A percentile compares a stretch with the other conserved stretches of the same genome.
Conservation (phyloP, 2,113 vertebrate genomes). For the Andinoacara biseriatus region DNA sequence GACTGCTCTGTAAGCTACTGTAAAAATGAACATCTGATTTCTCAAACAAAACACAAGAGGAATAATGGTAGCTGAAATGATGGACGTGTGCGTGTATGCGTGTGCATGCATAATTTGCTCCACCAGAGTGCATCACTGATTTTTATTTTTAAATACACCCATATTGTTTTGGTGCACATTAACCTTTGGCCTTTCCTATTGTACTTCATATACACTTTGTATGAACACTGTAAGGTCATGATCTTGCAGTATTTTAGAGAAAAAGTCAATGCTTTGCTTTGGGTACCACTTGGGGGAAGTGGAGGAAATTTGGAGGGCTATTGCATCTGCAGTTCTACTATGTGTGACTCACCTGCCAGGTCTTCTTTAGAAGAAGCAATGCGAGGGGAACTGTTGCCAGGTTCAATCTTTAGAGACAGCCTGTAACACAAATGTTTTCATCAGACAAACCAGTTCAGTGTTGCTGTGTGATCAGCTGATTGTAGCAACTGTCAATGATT, state of each 20-base stretch:
- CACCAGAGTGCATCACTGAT: no score
- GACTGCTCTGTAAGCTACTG: background rate
- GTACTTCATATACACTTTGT: background rate
- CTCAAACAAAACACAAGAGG: background rate
- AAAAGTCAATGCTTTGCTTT: background rate
- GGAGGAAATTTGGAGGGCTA: background rate
- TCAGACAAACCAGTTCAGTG: background rate
- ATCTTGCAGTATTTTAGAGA: background rate
- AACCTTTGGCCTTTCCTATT: no score
- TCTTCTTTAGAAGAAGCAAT: conserved; percentile 93
- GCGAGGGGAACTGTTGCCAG: conserved; percentile 91
- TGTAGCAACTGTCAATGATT: background rate
- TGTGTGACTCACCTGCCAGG: conserved; percentile 84
- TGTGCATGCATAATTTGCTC: no score
- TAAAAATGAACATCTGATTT: background rate
- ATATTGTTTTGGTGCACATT: no score
- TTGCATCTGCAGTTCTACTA: background rate
- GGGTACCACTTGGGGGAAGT: background rate
- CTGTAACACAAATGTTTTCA: conserved; percentile 77
- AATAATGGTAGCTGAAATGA: background rate
- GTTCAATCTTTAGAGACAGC: conserved; percentile 92
- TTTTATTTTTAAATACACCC: no score
- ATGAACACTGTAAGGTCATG: background rate
- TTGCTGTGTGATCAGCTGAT: background rate
- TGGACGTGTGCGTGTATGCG: background rate